Evolutionary conservation across 2,888 invertebrate genomes (phyloP).

Genomic region (Epirrhoe alternata): DNA sequence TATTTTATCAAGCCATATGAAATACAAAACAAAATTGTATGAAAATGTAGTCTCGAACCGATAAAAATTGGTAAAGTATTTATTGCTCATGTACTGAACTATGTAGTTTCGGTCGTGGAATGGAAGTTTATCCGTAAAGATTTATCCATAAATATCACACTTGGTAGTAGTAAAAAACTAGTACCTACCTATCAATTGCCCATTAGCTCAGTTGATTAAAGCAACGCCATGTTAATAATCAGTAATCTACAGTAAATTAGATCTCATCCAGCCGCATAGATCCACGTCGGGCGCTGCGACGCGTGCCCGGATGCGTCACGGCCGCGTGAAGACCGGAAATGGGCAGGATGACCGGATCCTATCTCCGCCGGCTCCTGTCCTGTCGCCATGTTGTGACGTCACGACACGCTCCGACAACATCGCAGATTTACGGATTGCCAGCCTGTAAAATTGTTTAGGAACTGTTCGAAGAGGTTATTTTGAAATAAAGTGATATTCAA

Average conservation of each 20-base stretch:
- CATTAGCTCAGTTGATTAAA: too few relatives aligned
- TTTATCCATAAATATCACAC: too few relatives aligned
- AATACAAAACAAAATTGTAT: too few relatives aligned
- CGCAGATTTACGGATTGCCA: conserved; percentile 45
- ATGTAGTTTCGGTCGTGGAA: too few relatives aligned
- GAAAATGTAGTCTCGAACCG: too few relatives aligned
- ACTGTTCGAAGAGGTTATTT: neutral
- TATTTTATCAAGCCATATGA: too few relatives aligned
- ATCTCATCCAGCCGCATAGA: conserved; percentile 64
- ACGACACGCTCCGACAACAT: conserved; percentile 50
- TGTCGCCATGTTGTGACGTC: conserved; percentile 82
- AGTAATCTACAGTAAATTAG: conserved; percentile 2
- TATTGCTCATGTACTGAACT: too few relatives aligned
- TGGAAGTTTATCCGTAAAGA: too few relatives aligned
- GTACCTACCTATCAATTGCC: neutral
- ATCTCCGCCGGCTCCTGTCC: conserved; percentile 80
- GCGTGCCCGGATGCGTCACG: conserved; percentile 85
- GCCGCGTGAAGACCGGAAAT: conserved; percentile 86
- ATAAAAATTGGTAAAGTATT: too few relatives aligned
- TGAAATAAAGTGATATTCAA: too few relatives aligned
- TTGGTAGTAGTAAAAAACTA: neutral
- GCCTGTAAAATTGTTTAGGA: conserved; percentile 23
- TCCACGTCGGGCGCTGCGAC: conserved; percentile 70
- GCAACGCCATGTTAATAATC: too few relatives aligned
- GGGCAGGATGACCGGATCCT: conserved; percentile 86